A percentile compares a stretch with the other conserved stretches of the same genome.
These are phyloP conservation scores for Polydrusus cervinus DNA, from an alignment of 2,888 invertebrate genomes.

Conservation along the genomic window DNA sequence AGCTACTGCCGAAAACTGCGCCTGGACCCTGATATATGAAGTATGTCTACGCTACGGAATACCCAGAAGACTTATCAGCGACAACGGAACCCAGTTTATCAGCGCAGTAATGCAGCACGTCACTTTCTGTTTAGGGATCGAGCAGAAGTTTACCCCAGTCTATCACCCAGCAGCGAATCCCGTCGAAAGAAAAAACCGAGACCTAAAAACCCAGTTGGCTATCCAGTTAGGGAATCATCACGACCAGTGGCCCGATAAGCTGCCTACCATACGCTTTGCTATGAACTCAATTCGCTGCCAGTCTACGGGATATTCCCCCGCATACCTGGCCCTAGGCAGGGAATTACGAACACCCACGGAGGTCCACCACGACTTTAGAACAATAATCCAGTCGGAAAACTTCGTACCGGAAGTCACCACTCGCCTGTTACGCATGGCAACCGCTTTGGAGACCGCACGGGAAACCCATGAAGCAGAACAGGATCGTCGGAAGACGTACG, in stretches of 20 bases:
- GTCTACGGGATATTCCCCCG: slow-evolving; percentile 58
- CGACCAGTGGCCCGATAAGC: slow-evolving; percentile 56
- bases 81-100: too few relatives aligned
- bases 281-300: slow-evolving; percentile 62
- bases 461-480: not conserved
- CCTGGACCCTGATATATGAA: slow-evolving; percentile 58
- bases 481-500: not conserved
- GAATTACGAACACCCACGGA: slow-evolving; percentile 56
- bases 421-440: not conserved
- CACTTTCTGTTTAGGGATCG: slow-evolving; percentile 59
- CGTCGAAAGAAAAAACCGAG: slow-evolving; percentile 59
- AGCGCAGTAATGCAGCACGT: slow-evolving; percentile 64
- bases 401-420: not conserved
- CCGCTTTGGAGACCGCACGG: not conserved
- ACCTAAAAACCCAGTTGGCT: slow-evolving; percentile 61
- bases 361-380: slow-evolving; percentile 20
- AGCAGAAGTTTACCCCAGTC: slow-evolving; percentile 59
- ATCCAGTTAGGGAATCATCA: slow-evolving; percentile 62
- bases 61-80: slow-evolving; percentile 62
- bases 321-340: slow-evolving; percentile 60
- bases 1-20: slow-evolving; percentile 55
- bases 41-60: slow-evolving; percentile 63
- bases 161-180: slow-evolving; percentile 58
- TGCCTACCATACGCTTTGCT: slow-evolving; percentile 62
- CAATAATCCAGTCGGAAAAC: too few relatives aligned